Conservation (phyloP, 2,113 vertebrate species). For the Sakesphorus luctuosus region DNA sequence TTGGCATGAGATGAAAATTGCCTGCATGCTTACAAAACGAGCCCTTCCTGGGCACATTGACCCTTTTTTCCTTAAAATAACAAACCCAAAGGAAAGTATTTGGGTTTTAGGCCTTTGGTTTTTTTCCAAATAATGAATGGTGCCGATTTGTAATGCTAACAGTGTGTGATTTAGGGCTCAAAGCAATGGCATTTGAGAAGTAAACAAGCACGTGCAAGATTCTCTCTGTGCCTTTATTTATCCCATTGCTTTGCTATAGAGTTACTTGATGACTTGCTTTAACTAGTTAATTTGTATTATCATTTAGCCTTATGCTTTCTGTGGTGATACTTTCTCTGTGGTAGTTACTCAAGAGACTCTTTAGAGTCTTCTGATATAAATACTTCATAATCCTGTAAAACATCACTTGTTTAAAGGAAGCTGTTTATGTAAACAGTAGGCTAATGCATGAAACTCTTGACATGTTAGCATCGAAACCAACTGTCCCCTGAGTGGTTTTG, state of each 20-base stretch:
- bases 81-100: conserved; percentile 13
- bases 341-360: neutral
- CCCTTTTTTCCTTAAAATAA: conserved; percentile 43
- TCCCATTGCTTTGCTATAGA: neutral
- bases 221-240: neutral
- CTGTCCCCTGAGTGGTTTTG: conserved; percentile 10
- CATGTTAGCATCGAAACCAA: conserved; percentile 44
- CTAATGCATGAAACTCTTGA: conserved; percentile 42
- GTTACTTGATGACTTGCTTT: neutral
- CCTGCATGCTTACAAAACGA: neutral
- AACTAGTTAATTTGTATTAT: conserved; percentile 1
- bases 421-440: conserved; percentile 51
- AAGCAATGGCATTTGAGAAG: conserved; percentile 1
- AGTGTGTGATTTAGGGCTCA: neutral
- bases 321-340: neutral
- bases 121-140: neutral
- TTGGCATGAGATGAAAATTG: neutral
- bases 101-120: neutral
- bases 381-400: conserved; percentile 22
- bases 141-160: neutral
- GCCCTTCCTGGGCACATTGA: neutral
- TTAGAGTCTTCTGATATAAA: conserved; percentile 37
- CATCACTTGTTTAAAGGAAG: conserved; percentile 43
- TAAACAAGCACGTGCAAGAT: conserved; percentile 10
- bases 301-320: neutral